Conservation (phyloP, 2,113 vertebrate genomes). For the Notechis scutatus region DNA sequence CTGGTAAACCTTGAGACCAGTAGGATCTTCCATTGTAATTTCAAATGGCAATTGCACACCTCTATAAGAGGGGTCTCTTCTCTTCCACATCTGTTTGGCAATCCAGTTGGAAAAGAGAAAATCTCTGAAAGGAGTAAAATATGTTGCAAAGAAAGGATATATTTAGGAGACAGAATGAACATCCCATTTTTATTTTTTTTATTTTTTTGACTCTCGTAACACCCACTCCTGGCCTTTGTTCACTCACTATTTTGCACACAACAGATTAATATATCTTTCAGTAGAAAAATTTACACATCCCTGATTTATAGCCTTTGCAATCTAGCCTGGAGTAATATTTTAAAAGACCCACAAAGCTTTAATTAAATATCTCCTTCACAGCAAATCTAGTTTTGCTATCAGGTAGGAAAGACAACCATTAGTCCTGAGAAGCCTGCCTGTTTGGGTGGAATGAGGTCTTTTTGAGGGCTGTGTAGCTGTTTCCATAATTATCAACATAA, state of each 20-base stretch:
- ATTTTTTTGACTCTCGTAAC: not conserved
- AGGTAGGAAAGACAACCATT: not conserved
- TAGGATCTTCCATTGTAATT: not conserved
- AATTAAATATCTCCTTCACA: not conserved
- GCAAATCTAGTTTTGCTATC: not conserved
- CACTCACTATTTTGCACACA: not conserved
- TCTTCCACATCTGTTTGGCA: not conserved
- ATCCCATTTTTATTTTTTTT: not conserved
- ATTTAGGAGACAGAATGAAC: not conserved
- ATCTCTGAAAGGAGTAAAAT: not conserved
- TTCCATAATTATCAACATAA: not conserved
- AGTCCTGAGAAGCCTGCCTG: not conserved
- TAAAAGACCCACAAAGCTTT: not conserved
- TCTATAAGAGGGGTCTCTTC: not conserved
- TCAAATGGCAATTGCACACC: not conserved
- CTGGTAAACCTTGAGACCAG: not conserved
- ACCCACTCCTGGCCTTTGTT: not conserved
- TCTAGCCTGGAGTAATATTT: not conserved
- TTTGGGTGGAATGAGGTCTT: not conserved
- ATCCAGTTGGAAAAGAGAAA: not conserved
- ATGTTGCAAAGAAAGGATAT: not conserved
- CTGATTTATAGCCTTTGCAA: not conserved
- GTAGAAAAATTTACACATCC: not conserved
- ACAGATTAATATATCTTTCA: not conserved
- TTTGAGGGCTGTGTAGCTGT: not conserved